Conservation (phyloP, 2,113 vertebrate genomes). For the Paramisgurnus dabryanus region DNA sequence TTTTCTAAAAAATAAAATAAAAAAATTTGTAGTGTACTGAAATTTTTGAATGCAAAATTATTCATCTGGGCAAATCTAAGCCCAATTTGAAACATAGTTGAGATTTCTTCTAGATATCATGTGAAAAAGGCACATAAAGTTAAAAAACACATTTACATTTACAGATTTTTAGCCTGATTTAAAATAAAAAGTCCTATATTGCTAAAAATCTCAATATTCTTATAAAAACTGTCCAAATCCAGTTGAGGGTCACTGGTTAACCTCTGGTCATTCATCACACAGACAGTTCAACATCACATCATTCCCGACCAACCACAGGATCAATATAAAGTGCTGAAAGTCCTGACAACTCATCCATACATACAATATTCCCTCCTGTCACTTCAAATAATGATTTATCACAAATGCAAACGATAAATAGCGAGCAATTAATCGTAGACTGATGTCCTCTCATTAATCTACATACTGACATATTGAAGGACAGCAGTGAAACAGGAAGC, state of each 20-base stretch:
- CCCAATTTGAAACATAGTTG: too few relatives aligned
- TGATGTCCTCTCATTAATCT: constrained; percentile 40
- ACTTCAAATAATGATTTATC: constrained; percentile 61
- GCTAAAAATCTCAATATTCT: constrained; percentile 31
- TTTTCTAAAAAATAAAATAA: too few relatives aligned
- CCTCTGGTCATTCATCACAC: constrained; percentile 44
- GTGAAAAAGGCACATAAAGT: too few relatives aligned
- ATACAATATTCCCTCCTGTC: constrained; percentile 44
- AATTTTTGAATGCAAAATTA: too few relatives aligned
- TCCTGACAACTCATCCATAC: constrained; percentile 43
- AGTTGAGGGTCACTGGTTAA: constrained; percentile 43
- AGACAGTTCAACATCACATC: constrained; percentile 28
- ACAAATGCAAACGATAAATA: constrained; percentile 56
- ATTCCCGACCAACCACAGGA: constrained; percentile 34
- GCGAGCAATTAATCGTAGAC: constrained; percentile 53
- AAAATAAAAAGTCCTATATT: too few relatives aligned
- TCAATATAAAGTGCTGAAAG: constrained; percentile 42
- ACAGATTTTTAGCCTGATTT: too few relatives aligned
- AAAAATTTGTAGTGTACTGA: too few relatives aligned
- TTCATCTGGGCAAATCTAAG: too few relatives aligned
- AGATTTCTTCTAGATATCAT: too few relatives aligned
- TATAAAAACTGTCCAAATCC: constrained; percentile 18
- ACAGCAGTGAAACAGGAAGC: not conserved
- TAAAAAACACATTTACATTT: too few relatives aligned
- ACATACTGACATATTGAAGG: constrained; percentile 11